Evolutionary conservation across 2,888 invertebrate genomes (phyloP).

Genomic region (Drosophila ochracea): DNA sequence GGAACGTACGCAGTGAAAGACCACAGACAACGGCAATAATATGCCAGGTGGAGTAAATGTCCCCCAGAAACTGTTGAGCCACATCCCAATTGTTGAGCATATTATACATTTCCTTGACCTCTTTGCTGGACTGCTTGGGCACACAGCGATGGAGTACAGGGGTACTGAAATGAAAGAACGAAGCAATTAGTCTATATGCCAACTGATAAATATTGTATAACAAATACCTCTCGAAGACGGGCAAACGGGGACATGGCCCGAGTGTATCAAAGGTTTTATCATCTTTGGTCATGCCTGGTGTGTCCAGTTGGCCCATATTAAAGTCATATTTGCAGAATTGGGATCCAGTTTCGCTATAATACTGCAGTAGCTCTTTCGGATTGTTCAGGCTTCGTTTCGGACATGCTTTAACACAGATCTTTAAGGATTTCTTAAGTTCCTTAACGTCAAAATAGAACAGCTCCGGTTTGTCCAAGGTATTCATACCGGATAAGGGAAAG

Average conservation of each 20-base stretch:
- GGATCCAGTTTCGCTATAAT: conserved; percentile 90
- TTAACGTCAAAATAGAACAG: conserved; percentile 94
- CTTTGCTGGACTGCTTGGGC: conserved; percentile 90
- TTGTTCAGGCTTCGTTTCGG: conserved; percentile 89
- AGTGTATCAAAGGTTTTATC: conserved; percentile 85
- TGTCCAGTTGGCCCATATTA: conserved; percentile 86
- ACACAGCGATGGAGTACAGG: conserved; percentile 95
- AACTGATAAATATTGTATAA: neutral
- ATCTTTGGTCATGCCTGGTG: conserved; percentile 74
- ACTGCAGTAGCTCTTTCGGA: conserved; percentile 89
- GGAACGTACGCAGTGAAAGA: conserved; percentile 90
- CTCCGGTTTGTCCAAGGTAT: conserved; percentile 91
- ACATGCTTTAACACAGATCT: conserved; percentile 96
- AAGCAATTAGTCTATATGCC: conserved; percentile 6
- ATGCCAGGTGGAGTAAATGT: conserved; percentile 95
- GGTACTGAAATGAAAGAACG: conserved; percentile 85
- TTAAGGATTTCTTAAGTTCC: conserved; percentile 91
- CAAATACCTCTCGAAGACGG: conserved; percentile 90
- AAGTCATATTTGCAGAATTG: conserved; percentile 92
- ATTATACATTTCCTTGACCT: conserved; percentile 90
- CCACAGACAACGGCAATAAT: conserved; percentile 93
- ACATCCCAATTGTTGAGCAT: conserved; percentile 95
- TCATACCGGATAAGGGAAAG: conserved; percentile 91
- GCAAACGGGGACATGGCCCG: conserved; percentile 92
- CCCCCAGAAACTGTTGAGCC: conserved; percentile 94